These are phyloP conservation scores for Andrena bicolor DNA, from an alignment of 2,888 invertebrate species.

Conservation along the genomic window DNA sequence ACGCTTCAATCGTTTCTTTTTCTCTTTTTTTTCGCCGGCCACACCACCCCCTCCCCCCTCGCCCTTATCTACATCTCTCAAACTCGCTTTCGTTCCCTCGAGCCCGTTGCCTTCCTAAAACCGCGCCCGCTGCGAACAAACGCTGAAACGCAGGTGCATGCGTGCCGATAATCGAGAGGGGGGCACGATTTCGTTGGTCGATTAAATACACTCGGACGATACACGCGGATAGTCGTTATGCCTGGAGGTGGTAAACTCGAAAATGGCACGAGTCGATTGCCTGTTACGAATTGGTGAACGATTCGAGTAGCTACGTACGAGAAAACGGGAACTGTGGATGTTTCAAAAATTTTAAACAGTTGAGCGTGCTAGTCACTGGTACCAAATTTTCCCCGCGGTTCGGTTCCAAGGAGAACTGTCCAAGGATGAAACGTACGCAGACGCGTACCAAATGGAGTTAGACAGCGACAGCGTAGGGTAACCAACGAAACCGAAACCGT, in stretches of 20 bases:
- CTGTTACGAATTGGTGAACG: no score
- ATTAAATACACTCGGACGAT: slow-evolving; percentile 47
- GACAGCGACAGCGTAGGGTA: background rate
- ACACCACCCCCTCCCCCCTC: background rate
- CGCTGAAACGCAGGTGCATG: slow-evolving; percentile 40
- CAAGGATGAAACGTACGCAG: no score
- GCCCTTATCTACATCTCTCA: slow-evolving; percentile 55
- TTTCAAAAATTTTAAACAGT: no score
- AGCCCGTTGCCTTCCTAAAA: slow-evolving; percentile 7
- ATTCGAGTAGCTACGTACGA: no score
- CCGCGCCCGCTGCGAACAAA: slow-evolving; percentile 34
- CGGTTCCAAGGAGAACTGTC: background rate
- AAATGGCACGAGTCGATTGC: background rate
- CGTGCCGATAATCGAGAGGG: slow-evolving; percentile 48
- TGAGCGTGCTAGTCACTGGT: no score
- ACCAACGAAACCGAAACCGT: slow-evolving; percentile 36
- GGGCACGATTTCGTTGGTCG: slow-evolving; percentile 42
- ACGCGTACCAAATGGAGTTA: slow-evolving; percentile 3
- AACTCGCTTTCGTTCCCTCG: slow-evolving; percentile 46
- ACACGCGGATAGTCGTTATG: background rate
- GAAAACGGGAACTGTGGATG: no score
- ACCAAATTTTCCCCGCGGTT: background rate
- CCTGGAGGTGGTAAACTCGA: background rate
- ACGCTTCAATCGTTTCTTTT: slow-evolving; percentile 69
- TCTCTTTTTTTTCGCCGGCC: slow-evolving; percentile 20